Evolutionary conservation across 2,113 vertebrate genomes (phyloP).

Genomic region (Ibidorhyncha struthersii): DNA sequence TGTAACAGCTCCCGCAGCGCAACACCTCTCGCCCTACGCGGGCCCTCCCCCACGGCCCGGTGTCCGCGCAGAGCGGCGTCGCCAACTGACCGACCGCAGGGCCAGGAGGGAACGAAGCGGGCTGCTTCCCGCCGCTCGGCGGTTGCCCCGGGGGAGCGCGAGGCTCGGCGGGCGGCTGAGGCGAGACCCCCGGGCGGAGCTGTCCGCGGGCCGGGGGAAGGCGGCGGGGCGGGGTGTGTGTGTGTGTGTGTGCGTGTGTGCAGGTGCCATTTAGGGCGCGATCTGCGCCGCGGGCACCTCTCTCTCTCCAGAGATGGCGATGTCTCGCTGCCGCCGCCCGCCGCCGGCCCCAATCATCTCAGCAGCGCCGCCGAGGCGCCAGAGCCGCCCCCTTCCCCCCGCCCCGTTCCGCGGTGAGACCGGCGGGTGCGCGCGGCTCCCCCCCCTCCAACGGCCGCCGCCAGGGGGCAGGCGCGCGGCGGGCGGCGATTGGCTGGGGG

Average conservation of each 20-base stretch:
- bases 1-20: neutral
- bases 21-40: neutral
- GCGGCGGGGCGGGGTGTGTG: no score
- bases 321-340: neutral
- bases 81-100: fast-evolving
- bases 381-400: neutral
- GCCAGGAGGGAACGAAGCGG: fast-evolving
- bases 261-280: neutral
- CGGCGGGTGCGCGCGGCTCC: no score
- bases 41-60: neutral
- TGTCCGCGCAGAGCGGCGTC: fast-evolving
- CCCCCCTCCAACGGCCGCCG: neutral
- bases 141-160: neutral
- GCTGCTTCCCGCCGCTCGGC: fast-evolving
- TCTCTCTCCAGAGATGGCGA: neutral
- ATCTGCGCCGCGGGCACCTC: neutral
- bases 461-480: neutral
- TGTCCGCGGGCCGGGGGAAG: neutral
- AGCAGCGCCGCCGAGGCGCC: neutral
- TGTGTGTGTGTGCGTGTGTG: no score
- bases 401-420: no score
- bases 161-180: no score
- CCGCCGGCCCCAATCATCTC: no score
- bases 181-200: neutral
- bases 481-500: neutral